phyloP scores from a whole-genome alignment of 1,140 invertebrate genomes.

The Drosophila ambigua region DNA sequence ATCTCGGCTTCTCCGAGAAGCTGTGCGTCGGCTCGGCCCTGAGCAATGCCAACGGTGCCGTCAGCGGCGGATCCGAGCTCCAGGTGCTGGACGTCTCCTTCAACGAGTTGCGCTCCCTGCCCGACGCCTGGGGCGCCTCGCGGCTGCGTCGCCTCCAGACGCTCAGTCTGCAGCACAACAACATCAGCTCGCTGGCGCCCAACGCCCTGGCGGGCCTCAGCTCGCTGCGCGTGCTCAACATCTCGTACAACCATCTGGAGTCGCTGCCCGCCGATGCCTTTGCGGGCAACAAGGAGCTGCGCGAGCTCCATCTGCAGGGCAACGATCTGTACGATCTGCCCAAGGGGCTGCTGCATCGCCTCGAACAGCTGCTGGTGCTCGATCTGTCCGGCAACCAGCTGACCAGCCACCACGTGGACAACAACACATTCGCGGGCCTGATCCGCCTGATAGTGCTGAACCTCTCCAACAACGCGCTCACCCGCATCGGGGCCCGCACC shows the following conservation, averaged over 20 bases:
- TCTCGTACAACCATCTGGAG: slow-evolving; percentile 90
- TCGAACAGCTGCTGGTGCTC: slow-evolving; percentile 88
- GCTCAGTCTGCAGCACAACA: slow-evolving; percentile 90
- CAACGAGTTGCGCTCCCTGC: slow-evolving; percentile 88
- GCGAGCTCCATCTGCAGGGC: slow-evolving; percentile 90
- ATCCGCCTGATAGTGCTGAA: slow-evolving; percentile 89
- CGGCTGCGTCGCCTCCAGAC: slow-evolving; percentile 88
- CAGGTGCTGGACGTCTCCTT: slow-evolving; percentile 89
- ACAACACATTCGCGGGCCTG: slow-evolving; percentile 88
- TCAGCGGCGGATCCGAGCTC: slow-evolving; percentile 85
- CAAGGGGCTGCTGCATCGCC: slow-evolving; percentile 87
- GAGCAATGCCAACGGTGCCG: slow-evolving; percentile 83
- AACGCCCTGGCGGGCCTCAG: slow-evolving; percentile 88
- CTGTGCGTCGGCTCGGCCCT: slow-evolving; percentile 63
- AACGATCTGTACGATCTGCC: slow-evolving; percentile 90
- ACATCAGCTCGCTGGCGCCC: slow-evolving; percentile 87
- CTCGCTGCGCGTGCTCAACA: slow-evolving; percentile 89
- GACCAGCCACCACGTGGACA: slow-evolving; percentile 88
- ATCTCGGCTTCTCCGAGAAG: slow-evolving; percentile 87
- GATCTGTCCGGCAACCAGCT: slow-evolving; percentile 90
- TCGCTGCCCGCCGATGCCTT: slow-evolving; percentile 89
- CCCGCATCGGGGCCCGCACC: slow-evolving; percentile 87
- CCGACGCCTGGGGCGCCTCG: slow-evolving; percentile 88
- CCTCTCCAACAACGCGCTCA: slow-evolving; percentile 88
- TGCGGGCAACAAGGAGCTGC: slow-evolving; percentile 87